Evolutionary conservation across 2,888 invertebrate species (phyloP).

Genomic region (Labia minor): DNA sequence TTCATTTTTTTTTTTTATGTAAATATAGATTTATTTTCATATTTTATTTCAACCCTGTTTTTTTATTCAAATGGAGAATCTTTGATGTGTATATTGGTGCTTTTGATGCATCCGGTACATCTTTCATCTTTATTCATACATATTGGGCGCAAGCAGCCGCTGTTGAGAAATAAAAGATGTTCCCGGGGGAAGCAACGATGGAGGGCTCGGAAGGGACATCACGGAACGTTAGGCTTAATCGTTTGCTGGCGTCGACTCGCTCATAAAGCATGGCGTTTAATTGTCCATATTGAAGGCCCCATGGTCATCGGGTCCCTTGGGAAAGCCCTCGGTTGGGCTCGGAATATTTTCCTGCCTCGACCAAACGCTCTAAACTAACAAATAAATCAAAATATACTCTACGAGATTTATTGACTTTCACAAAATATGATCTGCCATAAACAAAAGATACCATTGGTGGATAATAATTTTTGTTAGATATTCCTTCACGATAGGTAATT

Average conservation of each 20-base stretch:
- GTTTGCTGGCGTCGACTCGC: slow-evolving; percentile 7
- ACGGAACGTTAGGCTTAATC: slow-evolving; percentile 13
- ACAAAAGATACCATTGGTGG: not conserved
- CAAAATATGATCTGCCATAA: not conserved
- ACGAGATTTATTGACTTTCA: not conserved
- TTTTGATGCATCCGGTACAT: too few species aligned
- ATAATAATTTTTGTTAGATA: too few species aligned
- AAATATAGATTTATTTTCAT: too few species aligned
- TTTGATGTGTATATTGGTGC: not conserved
- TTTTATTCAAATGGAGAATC: too few species aligned
- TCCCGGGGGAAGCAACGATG: not conserved
- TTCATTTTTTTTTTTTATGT: too few species aligned
- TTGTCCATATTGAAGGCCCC: slow-evolving; percentile 6
- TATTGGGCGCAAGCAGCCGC: slow-evolving; percentile 3
- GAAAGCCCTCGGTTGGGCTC: not conserved
- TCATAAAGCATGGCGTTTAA: not conserved
- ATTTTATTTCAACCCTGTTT: too few species aligned
- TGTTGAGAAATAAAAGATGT: slow-evolving; percentile 1
- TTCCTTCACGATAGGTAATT: too few species aligned
- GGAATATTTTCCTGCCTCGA: not conserved
- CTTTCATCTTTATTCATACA: slow-evolving; percentile 1
- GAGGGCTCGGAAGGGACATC: not conserved
- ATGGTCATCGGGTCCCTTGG: not conserved
- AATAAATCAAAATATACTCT: not conserved
- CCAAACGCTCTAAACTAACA: not conserved